phyloP scores from a whole-genome alignment of 2,797 vertebrate genomes.

The Eurystomus glaucurus region DNA sequence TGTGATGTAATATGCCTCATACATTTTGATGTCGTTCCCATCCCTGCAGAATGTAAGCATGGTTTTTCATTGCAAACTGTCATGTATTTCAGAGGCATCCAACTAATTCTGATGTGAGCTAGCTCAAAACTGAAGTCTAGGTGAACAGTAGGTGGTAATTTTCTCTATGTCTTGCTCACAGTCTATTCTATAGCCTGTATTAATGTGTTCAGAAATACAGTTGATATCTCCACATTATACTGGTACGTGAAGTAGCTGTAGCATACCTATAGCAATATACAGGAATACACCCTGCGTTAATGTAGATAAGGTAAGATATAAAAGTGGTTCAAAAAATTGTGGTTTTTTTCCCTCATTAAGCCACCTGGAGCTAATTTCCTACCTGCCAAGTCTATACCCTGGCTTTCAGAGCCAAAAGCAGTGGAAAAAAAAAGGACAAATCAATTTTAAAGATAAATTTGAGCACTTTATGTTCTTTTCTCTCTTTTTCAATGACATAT shows the following conservation, averaged over 20 bases:
- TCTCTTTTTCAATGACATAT: neutral
- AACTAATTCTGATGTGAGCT: neutral
- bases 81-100: neutral
- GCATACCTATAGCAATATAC: neutral
- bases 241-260: neutral
- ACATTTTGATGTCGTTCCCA: neutral
- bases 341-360: neutral
- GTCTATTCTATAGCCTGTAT: neutral
- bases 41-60: neutral
- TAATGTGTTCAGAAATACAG: neutral
- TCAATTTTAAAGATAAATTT: neutral
- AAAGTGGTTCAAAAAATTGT: neutral
- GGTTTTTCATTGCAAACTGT: neutral
- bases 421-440: neutral
- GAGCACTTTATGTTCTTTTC: neutral
- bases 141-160: neutral
- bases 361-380: neutral
- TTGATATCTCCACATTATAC: neutral
- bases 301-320: neutral
- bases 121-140: neutral
- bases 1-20: neutral
- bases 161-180: neutral
- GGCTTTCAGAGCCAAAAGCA: neutral
- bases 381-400: rapidly evolving
- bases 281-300: neutral